These are phyloP conservation scores for Todiramphus chloris DNA, from an alignment of 2,113 vertebrate genomes.

Conservation along the genomic window DNA sequence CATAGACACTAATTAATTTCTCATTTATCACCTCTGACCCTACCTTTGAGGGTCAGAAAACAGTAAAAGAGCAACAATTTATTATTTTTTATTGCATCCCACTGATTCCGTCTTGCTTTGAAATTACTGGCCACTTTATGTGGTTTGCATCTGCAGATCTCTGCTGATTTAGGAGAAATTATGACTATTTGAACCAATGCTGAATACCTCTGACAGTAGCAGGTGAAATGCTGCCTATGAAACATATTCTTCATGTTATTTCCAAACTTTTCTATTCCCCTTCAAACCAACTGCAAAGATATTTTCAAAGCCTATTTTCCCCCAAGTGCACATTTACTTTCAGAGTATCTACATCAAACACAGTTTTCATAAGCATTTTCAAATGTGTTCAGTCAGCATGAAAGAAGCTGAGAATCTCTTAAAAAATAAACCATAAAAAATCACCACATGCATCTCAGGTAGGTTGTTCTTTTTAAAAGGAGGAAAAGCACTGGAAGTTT, in stretches of 20 bases:
- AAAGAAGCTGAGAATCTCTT: background rate
- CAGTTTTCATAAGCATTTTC: slow-evolving; percentile 32
- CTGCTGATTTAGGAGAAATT: background rate
- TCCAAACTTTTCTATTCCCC: background rate
- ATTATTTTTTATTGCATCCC: background rate
- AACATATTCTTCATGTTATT: background rate
- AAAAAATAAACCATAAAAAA: background rate
- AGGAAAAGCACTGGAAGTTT: background rate
- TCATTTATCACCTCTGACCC: background rate
- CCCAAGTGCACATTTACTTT: slow-evolving; percentile 10
- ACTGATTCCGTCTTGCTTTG: background rate
- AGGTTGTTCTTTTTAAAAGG: background rate
- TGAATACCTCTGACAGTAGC: background rate
- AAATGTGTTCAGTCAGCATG: slow-evolving; percentile 29
- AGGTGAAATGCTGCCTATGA: background rate
- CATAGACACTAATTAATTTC: background rate
- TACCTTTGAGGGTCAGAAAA: background rate
- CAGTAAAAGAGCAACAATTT: background rate
- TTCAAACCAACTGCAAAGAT: background rate
- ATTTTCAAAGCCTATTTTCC: slow-evolving; percentile 13
- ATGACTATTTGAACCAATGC: background rate
- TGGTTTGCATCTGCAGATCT: background rate
- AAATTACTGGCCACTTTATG: background rate
- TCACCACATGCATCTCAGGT: background rate
- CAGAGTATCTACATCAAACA: slow-evolving; percentile 42